Evolutionary conservation across 2,888 invertebrate species (phyloP).

Genomic region (Patella ulyssiponensis): DNA sequence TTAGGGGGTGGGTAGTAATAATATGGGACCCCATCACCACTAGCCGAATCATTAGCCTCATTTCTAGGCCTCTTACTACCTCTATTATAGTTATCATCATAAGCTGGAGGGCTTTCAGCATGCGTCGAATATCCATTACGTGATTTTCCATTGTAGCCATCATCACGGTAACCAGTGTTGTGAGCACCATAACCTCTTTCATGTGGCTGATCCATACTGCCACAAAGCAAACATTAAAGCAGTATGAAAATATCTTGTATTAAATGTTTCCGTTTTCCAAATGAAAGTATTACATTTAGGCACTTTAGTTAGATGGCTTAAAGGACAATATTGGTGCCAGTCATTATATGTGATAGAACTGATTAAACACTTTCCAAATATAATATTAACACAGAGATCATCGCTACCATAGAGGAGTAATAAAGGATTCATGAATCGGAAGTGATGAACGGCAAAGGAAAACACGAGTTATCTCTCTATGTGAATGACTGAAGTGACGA

Average conservation of each 20-base stretch:
- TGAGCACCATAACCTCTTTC: constrained; percentile 4
- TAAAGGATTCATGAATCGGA: too few relatives aligned
- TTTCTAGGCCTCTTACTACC: background rate
- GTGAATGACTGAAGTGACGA: too few relatives aligned
- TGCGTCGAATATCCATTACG: background rate
- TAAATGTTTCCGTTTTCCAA: too few relatives aligned
- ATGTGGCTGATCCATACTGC: background rate
- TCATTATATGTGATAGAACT: too few relatives aligned
- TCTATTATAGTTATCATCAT: background rate
- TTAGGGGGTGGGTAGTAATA: background rate
- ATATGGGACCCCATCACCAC: background rate
- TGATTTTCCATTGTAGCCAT: constrained; percentile 3
- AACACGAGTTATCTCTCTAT: too few relatives aligned
- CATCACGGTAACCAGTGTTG: constrained; percentile 7
- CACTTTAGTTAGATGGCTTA: too few relatives aligned
- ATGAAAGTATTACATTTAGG: too few relatives aligned
- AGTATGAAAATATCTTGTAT: background rate
- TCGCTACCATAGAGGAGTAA: too few relatives aligned
- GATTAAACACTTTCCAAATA: too few relatives aligned
- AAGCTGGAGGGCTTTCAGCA: constrained; percentile 2
- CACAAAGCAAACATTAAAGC: constrained; percentile 4
- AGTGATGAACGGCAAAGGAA: too few relatives aligned
- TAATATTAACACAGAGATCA: too few relatives aligned
- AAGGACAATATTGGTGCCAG: too few relatives aligned
- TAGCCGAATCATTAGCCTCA: background rate